Conservation (phyloP, 2,113 vertebrate species). For the Gracilinanus agilis region DNA sequence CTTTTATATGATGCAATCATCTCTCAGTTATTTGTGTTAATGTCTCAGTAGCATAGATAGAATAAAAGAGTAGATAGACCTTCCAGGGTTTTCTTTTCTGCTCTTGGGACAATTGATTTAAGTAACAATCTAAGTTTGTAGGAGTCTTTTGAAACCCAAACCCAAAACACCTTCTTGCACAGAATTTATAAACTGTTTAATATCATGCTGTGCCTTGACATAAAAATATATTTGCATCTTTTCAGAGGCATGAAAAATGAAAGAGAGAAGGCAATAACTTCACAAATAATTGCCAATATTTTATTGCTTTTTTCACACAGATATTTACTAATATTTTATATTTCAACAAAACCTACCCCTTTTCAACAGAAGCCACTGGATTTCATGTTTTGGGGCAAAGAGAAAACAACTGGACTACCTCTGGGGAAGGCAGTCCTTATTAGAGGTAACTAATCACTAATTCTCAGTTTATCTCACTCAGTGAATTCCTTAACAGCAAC, state of each 20-base stretch:
- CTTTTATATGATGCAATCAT: not conserved
- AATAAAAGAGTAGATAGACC: conserved; percentile 35
- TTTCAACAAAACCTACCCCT: conserved; percentile 15
- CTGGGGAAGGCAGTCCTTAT: not conserved
- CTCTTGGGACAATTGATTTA: not conserved
- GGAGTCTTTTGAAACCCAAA: conserved; percentile 32
- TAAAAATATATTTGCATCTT: not conserved
- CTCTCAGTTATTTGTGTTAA: not conserved
- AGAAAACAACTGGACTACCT: not conserved
- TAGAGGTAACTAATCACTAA: not conserved
- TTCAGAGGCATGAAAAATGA: not conserved
- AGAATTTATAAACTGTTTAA: conserved; percentile 36
- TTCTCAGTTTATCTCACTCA: not conserved
- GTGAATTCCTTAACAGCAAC: not conserved
- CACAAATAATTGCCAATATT: conserved; percentile 25
- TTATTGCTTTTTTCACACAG: conserved; percentile 18
- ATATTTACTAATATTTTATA: not conserved
- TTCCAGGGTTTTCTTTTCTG: not conserved
- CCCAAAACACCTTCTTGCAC: not conserved
- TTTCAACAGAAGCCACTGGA: not conserved
- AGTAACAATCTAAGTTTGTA: conserved; percentile 21
- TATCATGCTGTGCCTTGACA: not conserved
- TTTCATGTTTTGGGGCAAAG: not conserved
- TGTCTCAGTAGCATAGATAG: not conserved
- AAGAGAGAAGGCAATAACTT: not conserved